These are phyloP conservation scores for Pantala flavescens DNA, from an alignment of 1,140 invertebrate genomes.

Conservation along the genomic window DNA sequence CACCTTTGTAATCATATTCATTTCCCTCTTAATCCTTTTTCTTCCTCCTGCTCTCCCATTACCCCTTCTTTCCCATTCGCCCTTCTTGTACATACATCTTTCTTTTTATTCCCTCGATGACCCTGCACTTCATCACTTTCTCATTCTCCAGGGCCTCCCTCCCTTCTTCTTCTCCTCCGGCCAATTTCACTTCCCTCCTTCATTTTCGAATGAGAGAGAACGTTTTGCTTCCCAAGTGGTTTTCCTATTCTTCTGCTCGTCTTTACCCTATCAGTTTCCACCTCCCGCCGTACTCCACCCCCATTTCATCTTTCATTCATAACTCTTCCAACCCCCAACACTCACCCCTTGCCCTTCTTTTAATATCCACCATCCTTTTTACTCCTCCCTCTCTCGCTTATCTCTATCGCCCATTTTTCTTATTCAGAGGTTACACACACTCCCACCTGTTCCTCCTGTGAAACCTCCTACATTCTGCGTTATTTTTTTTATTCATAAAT, in stretches of 20 bases:
- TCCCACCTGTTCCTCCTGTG: too few relatives aligned
- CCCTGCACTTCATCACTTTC: slow-evolving; percentile 4
- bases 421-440: neutral
- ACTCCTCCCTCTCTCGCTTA: neutral
- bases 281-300: too few relatives aligned
- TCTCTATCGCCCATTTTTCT: neutral
- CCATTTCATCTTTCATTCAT: too few relatives aligned
- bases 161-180: neutral
- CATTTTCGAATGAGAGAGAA: neutral
- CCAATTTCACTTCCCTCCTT: neutral
- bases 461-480: too few relatives aligned
- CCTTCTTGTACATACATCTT: neutral
- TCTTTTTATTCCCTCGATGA: neutral
- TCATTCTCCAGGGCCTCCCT: neutral
- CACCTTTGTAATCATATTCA: neutral
- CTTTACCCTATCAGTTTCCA: too few relatives aligned
- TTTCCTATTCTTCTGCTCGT: too few relatives aligned
- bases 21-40: neutral
- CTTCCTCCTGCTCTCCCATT: neutral
- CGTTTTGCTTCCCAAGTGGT: too few relatives aligned
- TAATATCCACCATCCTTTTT: neutral
- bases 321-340: neutral
- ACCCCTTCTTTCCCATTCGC: neutral
- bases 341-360: neutral
- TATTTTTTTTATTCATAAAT: too few relatives aligned